phyloP scores from a whole-genome alignment of 1,140 invertebrate genomes.

The Drosophila teissieri region DNA sequence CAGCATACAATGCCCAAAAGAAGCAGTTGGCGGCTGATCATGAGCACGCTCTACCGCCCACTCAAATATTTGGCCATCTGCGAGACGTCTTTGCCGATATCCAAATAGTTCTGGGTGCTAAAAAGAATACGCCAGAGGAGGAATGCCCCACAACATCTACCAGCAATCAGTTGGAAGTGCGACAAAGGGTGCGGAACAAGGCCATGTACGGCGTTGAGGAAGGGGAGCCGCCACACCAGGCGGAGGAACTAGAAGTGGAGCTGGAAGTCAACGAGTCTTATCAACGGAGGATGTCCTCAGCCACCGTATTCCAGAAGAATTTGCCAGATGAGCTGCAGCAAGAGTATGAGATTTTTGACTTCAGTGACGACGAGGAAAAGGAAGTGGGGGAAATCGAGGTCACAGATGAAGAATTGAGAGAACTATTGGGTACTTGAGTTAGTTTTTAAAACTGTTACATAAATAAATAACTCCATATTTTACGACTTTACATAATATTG shows the following conservation, averaged over 20 bases:
- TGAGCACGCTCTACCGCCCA: slow-evolving; percentile 42
- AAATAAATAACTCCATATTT: too few relatives aligned
- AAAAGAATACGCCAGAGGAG: not conserved
- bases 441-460: not conserved
- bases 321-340: slow-evolving; percentile 43
- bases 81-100: slow-evolving; percentile 50
- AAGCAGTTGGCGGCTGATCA: slow-evolving; percentile 16
- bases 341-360: slow-evolving; percentile 24
- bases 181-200: slow-evolving; percentile 47
- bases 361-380: slow-evolving; percentile 12
- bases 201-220: slow-evolving; percentile 48
- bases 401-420: slow-evolving; percentile 4
- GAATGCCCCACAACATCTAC: slow-evolving; percentile 6
- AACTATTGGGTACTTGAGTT: slow-evolving; percentile 5
- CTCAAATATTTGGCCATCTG: slow-evolving; percentile 59
- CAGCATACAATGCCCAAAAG: slow-evolving; percentile 70
- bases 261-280: slow-evolving; percentile 3
- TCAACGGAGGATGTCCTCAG: slow-evolving; percentile 60
- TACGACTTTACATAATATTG: too few relatives aligned
- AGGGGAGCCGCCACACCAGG: not conserved
- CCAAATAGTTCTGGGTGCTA: slow-evolving; percentile 30
- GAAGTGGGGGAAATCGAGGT: not conserved
- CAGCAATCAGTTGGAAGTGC: slow-evolving; percentile 36
- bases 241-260: slow-evolving; percentile 6
- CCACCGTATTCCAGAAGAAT: slow-evolving; percentile 46